Percentiles rank a stretch among this genome's conserved stretches.
Conservation (phyloP, 2,888 invertebrate genomes). For the Sisyra nigra region DNA sequence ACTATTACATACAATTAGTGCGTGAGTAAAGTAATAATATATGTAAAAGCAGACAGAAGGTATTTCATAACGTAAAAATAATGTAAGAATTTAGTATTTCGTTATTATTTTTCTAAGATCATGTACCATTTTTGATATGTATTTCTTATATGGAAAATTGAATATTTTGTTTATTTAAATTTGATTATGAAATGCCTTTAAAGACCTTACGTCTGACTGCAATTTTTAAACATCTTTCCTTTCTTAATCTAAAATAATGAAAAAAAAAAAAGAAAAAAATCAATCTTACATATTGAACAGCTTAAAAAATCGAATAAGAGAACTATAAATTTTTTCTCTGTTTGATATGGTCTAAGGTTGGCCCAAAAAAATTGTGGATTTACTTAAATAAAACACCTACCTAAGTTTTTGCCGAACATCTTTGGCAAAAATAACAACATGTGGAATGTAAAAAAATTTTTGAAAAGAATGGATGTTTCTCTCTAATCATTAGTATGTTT, state of each 20-base stretch:
- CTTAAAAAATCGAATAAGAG: background rate
- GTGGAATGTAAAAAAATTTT: conserved; percentile 4
- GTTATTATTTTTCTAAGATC: conserved; percentile 7
- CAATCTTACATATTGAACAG: conserved; percentile 9
- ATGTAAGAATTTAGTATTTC: conserved; percentile 1
- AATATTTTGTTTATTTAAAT: conserved; percentile 8
- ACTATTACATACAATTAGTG: conserved; percentile 22
- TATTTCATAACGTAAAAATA: conserved; percentile 22
- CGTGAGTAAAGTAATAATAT: conserved; percentile 22
- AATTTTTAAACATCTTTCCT: conserved; percentile 25
- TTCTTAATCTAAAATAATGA: conserved; percentile 20
- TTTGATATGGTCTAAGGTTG: conserved; percentile 1
- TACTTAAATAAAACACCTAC: conserved; percentile 3
- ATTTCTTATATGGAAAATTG: background rate
- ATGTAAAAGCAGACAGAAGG: conserved; percentile 27
- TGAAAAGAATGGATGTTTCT: conserved; percentile 8
- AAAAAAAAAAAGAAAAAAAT: conserved; percentile 19
- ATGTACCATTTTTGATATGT: background rate
- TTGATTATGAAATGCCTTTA: conserved; percentile 27
- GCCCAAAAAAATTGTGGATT: conserved; percentile 8
- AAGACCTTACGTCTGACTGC: conserved; percentile 29
- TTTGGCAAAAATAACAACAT: conserved; percentile 5
- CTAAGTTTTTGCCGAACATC: conserved; percentile 4
- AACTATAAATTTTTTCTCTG: background rate
- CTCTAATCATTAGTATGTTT: conserved; percentile 4